Evolutionary conservation across 2,113 vertebrate species (phyloP).

Genomic region (Prochilodus magdalenae): DNA sequence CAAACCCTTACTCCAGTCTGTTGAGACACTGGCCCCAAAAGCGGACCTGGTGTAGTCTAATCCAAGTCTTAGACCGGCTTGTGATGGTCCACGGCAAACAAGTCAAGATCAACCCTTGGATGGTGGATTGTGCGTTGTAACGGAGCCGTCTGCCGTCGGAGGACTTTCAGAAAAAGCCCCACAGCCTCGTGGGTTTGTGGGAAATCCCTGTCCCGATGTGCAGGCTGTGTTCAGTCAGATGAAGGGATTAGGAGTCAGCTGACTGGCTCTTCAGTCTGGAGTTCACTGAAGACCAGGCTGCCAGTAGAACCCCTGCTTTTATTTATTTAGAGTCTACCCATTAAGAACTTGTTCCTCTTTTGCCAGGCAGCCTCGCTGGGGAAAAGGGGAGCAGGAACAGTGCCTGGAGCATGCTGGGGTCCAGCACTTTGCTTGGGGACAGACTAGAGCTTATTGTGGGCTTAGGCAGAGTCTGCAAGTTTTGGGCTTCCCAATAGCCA

Average conservation of each 20-base stretch:
- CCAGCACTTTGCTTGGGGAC: neutral
- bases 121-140: neutral
- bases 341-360: conserved; percentile 10
- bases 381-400: neutral
- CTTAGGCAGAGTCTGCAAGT: neutral
- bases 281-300: neutral
- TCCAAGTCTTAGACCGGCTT: conserved; percentile 16
- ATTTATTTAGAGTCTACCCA: neutral
- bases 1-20: neutral
- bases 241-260: conserved; percentile 48
- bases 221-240: conserved; percentile 23
- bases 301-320: neutral
- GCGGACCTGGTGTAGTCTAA: neutral
- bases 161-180: conserved; percentile 17
- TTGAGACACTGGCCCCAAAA: neutral
- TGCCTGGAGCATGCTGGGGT: neutral
- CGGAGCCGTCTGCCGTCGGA: neutral
- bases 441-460: neutral
- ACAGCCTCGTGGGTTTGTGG: conserved; percentile 33
- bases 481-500: neutral
- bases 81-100: neutral
- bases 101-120: conserved; percentile 5
- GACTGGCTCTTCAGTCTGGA: conserved; percentile 24
- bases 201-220: conserved; percentile 42
- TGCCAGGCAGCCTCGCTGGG: neutral